Evolutionary conservation across 2,797 vertebrate genomes (phyloP).

Genomic region (Pseudotriccus pelzelni): DNA sequence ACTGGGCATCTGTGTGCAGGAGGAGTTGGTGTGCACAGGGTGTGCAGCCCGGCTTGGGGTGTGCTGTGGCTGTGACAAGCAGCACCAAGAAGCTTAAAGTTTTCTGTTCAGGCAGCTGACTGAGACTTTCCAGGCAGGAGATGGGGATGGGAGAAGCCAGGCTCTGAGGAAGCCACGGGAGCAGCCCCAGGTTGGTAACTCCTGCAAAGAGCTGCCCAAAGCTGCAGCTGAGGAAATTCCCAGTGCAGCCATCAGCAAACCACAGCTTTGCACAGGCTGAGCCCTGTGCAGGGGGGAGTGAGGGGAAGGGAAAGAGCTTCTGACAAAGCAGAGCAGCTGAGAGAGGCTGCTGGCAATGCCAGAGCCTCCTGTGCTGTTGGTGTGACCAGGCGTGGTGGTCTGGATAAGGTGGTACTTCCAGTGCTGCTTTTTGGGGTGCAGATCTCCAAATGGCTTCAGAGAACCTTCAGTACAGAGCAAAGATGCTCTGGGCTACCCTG

Average conservation of each 20-base stretch:
- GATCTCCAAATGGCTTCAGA: background rate
- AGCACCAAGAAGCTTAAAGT: background rate
- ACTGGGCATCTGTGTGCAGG: rapidly evolving
- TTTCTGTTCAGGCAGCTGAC: background rate
- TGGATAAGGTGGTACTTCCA: background rate
- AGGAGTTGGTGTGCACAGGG: background rate
- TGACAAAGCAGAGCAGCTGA: background rate
- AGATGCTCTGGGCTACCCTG: background rate
- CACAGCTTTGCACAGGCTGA: background rate
- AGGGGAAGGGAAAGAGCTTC: background rate
- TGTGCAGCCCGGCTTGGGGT: rapidly evolving
- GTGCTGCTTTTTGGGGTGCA: background rate
- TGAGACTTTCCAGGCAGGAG: background rate
- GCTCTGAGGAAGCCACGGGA: background rate
- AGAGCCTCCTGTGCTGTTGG: background rate
- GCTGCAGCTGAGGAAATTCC: background rate
- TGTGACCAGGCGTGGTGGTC: background rate
- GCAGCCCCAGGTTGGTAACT: background rate
- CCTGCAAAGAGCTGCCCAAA: conserved; percentile 6
- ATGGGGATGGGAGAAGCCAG: background rate
- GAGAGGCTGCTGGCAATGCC: background rate
- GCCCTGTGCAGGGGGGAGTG: background rate
- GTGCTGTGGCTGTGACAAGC: background rate
- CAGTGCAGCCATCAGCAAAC: background rate
- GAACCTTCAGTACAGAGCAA: background rate